Base-by-base conservation (phyloP, 2,113 vertebrate species). In the Seriola rivoliana region DNA sequence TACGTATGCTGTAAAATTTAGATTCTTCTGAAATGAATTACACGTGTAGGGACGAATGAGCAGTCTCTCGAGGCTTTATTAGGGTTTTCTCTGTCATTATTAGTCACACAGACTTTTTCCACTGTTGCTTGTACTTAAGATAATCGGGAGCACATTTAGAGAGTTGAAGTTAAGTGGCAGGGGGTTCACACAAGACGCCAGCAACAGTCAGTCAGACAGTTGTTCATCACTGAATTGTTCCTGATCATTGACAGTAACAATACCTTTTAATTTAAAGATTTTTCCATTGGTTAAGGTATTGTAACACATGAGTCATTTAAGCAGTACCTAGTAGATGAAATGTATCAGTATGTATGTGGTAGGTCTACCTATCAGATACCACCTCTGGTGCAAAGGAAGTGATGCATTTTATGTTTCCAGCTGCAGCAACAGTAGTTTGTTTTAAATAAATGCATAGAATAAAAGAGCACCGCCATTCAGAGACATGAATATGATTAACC, bases 71-170 rank as follows among this genome's bases (percentile, higher is more conserved):
- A 54, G 34, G 40, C 25, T 75, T 67, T n/a, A 85, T 64, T 80
- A 25, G 23, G 16, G n/a, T 66, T 32, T 67, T 59, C 12, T 80
- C 54, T 55, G 44, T 60, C 34, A 48, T 78, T 67, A 71, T 40
- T 58, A 4, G 5, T 66, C 63, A 52, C 46, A 16, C 38, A 46
- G 66, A 72, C 4, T 0, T 25, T 77, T 83, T 74, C 52, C 60
- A n/a, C 2, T 71, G 40, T 60, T 73, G 40, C 13, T 36, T 34
- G 21, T 23, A 10, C 36, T 72, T 4, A 36, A 50, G 50, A 29
- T 48, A 73, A 73, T 63, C 21, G 4, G 21, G 16, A 77, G 55
- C 80, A 87, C 13, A 36, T 75, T 85, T 59, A 72, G 11, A 38
- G 23, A 65, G 63, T 54, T 68, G 9, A 58, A 54, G 34, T 48